These are phyloP conservation scores for Palythoa grandiflora DNA, from an alignment of 92 coral and sea anemone species.

Conservation along the genomic window DNA sequence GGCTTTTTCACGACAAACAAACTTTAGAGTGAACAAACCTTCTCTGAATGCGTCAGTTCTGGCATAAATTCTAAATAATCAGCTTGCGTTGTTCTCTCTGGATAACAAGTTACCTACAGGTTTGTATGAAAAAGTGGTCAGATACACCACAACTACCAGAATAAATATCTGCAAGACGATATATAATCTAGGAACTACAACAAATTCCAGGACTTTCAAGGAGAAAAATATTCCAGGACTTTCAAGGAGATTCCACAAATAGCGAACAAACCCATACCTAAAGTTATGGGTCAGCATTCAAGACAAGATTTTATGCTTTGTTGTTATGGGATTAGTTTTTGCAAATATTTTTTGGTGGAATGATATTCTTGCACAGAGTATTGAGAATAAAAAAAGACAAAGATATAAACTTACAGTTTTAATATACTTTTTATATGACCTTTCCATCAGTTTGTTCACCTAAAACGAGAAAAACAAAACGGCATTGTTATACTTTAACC, in stretches of 20 bases:
- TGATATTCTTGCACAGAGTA: background rate
- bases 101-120: conserved; percentile 84
- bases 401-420: conserved; percentile 69
- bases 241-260: too few species aligned
- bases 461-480: conserved; percentile 3
- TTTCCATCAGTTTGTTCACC: conserved; percentile 96
- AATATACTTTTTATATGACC: conserved; percentile 86
- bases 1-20: background rate
- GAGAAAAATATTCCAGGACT: too few species aligned
- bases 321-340: too few species aligned
- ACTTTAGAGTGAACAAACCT: conserved; percentile 56
- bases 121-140: background rate
- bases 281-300: too few species aligned
- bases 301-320: too few species aligned
- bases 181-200: too few species aligned
- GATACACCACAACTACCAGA: background rate
- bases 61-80: conserved; percentile 94
- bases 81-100: conserved; percentile 80
- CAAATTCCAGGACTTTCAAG: background rate
- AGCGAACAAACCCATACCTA: too few species aligned
- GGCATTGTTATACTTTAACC: background rate
- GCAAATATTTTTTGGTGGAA: too few species aligned
- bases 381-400: background rate
- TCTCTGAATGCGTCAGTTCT: conserved; percentile 93
- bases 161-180: too few species aligned